These are phyloP conservation scores for Ceryle rudis DNA, from an alignment of 2,797 vertebrate genomes.

Conservation along the genomic window DNA sequence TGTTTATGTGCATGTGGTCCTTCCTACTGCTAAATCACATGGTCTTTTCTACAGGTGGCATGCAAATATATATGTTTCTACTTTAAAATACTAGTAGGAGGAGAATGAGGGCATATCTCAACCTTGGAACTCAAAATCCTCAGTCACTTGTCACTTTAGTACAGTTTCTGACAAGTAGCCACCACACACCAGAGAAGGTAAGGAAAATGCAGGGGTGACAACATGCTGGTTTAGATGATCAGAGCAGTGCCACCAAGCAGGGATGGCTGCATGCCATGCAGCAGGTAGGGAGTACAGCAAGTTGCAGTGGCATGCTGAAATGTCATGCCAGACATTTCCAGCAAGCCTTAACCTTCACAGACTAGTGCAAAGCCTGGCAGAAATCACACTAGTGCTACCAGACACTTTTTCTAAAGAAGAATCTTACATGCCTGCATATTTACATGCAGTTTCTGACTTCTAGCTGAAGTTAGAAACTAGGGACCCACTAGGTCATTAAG, in stretches of 20 bases:
- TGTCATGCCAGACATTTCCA: background rate
- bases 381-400: background rate
- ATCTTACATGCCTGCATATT: background rate
- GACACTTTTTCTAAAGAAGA: background rate
- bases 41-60: background rate
- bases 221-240: background rate
- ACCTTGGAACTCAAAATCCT: background rate
- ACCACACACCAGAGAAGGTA: background rate
- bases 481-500: background rate
- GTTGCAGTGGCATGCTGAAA: background rate
- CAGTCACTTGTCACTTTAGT: background rate
- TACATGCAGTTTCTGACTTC: background rate
- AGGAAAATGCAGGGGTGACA: background rate
- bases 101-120: background rate
- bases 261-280: background rate
- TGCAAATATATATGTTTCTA: background rate
- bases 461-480: background rate
- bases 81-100: background rate
- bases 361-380: background rate
- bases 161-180: background rate
- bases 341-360: background rate
- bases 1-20: rapidly evolving
- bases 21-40: background rate
- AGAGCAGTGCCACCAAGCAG: background rate
- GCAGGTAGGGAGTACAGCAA: background rate